Evolutionary conservation across 2,113 vertebrate genomes (phyloP).

Genomic region (Corythornis cristatus): DNA sequence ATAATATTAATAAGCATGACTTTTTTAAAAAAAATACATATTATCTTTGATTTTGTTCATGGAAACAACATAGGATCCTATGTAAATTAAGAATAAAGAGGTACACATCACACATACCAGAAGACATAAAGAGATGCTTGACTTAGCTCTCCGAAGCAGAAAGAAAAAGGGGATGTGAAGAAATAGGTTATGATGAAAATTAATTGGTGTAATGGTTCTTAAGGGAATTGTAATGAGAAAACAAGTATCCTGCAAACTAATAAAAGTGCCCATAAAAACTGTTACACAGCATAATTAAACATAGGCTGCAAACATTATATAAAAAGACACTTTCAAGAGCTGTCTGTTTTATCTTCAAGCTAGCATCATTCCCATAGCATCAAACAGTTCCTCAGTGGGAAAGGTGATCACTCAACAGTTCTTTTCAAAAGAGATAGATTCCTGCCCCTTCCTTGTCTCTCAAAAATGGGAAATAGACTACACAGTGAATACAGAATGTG

Average conservation of each 20-base stretch:
- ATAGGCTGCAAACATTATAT: background rate
- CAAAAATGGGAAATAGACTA: background rate
- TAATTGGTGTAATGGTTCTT: background rate
- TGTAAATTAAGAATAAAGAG: background rate
- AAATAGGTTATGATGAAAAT: background rate
- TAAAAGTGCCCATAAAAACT: background rate
- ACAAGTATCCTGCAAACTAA: background rate
- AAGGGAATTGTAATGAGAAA: background rate
- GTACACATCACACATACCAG: background rate
- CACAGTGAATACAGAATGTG: background rate
- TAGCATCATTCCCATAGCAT: background rate
- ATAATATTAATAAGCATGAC: rapidly evolving
- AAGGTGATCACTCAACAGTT: background rate
- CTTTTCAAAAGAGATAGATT: background rate
- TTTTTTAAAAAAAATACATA: background rate
- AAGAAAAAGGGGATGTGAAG: background rate
- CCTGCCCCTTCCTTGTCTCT: background rate
- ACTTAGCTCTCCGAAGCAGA: background rate
- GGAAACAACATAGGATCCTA: background rate
- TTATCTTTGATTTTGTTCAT: background rate
- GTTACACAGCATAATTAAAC: background rate
- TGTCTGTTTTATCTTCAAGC: background rate
- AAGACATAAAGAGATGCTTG: background rate
- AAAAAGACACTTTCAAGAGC: background rate
- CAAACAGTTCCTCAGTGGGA: background rate